Evolutionary conservation across 2,113 vertebrate species (phyloP).

Genomic region (Hippocampus mohnikei): DNA sequence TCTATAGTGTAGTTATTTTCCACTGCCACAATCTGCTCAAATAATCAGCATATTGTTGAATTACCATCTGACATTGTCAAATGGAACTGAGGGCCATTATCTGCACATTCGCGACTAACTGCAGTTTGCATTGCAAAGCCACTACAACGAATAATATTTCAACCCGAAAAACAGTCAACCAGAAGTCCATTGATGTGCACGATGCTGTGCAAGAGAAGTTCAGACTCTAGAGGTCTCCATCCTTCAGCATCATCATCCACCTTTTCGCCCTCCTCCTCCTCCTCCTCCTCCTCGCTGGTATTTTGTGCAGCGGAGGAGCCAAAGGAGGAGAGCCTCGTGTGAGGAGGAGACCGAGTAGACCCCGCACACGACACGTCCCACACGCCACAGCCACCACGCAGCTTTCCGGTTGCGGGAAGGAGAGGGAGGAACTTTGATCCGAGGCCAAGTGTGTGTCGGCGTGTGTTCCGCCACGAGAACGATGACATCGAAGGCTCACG

Average conservation of each 20-base stretch:
- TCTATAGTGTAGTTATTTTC: too few relatives aligned
- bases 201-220: conserved; percentile 61
- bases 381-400: conserved; percentile 42
- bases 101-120: neutral
- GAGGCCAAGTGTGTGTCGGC: neutral
- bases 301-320: conserved; percentile 66
- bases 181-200: conserved; percentile 9
- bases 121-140: neutral
- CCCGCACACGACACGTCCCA: conserved; percentile 64
- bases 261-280: conserved; percentile 42
- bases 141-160: neutral
- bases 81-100: too few relatives aligned
- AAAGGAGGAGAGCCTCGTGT: conserved; percentile 54
- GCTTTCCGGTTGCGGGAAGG: neutral
- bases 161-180: neutral
- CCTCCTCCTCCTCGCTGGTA: conserved; percentile 50
- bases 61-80: too few relatives aligned
- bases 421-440: conserved; percentile 8
- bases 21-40: too few relatives aligned
- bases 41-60: too few relatives aligned
- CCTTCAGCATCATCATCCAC: conserved; percentile 71
- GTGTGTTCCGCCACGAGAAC: neutral
- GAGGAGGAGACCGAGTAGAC: conserved; percentile 61
- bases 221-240: conserved; percentile 79
- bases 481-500: conserved; percentile 7